Conservation (phyloP, 1,140 invertebrate species). For the Scaptomyza montana region DNA sequence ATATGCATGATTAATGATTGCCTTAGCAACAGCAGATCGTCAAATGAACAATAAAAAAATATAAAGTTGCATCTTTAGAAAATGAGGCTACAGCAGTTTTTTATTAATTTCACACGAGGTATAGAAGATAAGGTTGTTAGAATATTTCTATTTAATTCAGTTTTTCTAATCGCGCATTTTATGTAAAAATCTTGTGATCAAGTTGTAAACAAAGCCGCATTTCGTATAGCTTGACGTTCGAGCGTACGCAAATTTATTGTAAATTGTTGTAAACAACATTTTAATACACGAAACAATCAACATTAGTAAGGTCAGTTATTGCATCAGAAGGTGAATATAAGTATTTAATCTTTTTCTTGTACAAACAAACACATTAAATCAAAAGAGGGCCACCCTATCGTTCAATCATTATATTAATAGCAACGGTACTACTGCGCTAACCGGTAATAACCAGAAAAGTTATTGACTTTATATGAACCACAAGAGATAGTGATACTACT, state of each 20-base stretch:
- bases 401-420: not conserved
- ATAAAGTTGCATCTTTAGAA: conserved; percentile 1
- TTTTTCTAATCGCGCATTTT: not conserved
- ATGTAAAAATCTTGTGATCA: not conserved
- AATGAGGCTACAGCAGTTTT: conserved; percentile 9
- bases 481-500: conserved; percentile 10
- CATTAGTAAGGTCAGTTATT: conserved; percentile 48
- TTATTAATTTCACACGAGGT: not conserved
- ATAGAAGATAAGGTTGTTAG: not conserved
- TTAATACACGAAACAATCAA: conserved; percentile 18
- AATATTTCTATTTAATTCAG: not conserved
- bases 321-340: conserved; percentile 36
- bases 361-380: not conserved
- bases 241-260: not conserved
- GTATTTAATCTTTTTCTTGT: not conserved
- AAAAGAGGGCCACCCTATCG: not conserved
- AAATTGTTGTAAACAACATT: conserved; percentile 37
- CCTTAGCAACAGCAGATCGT: conserved; percentile 29
- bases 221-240: not conserved
- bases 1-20: conserved; percentile 23
- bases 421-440: conserved; percentile 5
- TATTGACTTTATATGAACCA: conserved; percentile 36
- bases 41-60: conserved; percentile 18
- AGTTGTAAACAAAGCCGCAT: not conserved
- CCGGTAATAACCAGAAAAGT: conserved; percentile 15